phyloP scores from a whole-genome alignment of 2,113 vertebrate species.

The Hippopotamus amphibius region DNA sequence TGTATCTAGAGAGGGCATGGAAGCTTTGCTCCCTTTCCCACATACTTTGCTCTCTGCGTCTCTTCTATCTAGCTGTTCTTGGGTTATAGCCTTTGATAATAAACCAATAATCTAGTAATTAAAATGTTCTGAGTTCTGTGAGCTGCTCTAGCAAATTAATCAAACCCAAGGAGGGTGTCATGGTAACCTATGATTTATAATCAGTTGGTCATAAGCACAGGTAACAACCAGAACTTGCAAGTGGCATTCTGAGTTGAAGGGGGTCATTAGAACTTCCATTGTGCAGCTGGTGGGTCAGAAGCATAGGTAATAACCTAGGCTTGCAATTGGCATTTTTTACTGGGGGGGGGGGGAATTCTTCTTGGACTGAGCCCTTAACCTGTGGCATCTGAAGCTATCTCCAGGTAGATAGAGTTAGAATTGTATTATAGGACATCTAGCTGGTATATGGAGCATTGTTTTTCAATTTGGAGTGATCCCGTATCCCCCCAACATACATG shows the following conservation, averaged over 20 bases:
- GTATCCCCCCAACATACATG: background rate
- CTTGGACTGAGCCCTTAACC: background rate
- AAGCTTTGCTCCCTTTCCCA: background rate
- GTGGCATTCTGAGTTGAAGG: background rate
- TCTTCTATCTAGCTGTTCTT: background rate
- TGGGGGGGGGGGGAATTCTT: background rate
- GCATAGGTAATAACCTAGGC: background rate
- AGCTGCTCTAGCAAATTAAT: background rate
- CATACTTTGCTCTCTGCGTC: background rate
- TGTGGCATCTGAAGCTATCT: background rate
- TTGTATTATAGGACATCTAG: background rate
- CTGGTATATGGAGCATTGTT: background rate
- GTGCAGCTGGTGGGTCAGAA: background rate
- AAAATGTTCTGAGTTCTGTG: background rate
- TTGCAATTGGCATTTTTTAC: background rate
- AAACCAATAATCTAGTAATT: background rate
- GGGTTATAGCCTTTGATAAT: background rate
- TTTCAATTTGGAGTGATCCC: background rate
- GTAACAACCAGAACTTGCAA: background rate
- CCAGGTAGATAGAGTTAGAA: background rate
- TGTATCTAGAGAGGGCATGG: background rate
- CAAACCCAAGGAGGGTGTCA: background rate
- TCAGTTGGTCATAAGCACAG: too few relatives aligned
- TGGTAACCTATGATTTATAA: background rate
- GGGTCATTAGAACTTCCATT: background rate